A percentile compares a stretch with the other conserved stretches of the same genome.
Conservation (phyloP, 2,888 invertebrate genomes). For the Diarsia rubi region DNA sequence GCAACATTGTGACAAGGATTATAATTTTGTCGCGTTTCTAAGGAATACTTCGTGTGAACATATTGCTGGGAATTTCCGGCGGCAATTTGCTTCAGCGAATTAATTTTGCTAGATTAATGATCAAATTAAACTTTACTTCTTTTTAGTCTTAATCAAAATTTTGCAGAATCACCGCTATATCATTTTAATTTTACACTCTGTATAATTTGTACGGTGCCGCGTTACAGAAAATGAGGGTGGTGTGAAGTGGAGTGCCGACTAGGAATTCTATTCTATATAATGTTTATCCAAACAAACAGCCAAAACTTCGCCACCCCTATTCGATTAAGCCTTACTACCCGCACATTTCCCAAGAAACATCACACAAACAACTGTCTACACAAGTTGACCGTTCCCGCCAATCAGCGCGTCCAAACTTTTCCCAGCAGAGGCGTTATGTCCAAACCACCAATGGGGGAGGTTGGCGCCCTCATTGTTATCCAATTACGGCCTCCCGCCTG, state of each 20-base stretch:
- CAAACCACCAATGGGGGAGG: constrained; percentile 83
- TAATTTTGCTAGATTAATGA: constrained; percentile 61
- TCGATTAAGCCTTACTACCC: constrained; percentile 55
- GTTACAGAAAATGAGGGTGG: constrained; percentile 23
- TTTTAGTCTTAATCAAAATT: constrained; percentile 54
- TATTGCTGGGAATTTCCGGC: constrained; percentile 51
- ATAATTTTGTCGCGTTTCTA: constrained; percentile 71
- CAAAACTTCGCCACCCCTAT: constrained; percentile 54
- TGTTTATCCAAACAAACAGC: constrained; percentile 43
- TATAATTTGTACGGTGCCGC: constrained; percentile 1
- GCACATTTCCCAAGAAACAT: constrained; percentile 63
- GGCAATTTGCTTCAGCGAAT: constrained; percentile 49
- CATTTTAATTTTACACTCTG: constrained; percentile 20
- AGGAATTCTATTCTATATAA: constrained; percentile 31
- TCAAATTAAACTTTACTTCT: constrained; percentile 52
- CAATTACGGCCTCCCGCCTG: constrained; percentile 89
- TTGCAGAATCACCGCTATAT: constrained; percentile 37
- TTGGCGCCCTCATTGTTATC: constrained; percentile 89
- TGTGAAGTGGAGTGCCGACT: not conserved
- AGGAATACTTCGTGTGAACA: constrained; percentile 63
- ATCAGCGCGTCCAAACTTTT: constrained; percentile 67
- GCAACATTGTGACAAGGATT: constrained; percentile 71
- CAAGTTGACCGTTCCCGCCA: constrained; percentile 68
- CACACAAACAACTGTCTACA: constrained; percentile 63
- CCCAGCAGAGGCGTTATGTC: constrained; percentile 76